These are phyloP conservation scores for Pseudorhombus dupliciocellatus DNA, from an alignment of 2,113 vertebrate genomes.

Conservation along the genomic window DNA sequence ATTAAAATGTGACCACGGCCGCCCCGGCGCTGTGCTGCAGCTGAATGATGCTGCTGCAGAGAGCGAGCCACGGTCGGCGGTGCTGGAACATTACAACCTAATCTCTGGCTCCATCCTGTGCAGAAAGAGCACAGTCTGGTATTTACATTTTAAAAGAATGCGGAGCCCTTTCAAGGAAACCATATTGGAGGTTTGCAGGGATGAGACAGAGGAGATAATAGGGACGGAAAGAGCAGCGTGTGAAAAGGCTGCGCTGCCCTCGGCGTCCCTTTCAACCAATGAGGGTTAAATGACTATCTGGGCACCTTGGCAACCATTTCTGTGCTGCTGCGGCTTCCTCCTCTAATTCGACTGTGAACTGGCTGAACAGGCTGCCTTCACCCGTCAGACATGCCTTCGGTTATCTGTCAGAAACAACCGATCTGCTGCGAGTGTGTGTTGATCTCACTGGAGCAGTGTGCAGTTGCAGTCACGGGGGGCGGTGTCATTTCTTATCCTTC, in stretches of 20 bases:
- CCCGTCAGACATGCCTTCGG: constrained; percentile 26
- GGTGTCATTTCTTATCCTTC: not conserved
- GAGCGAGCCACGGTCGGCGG: constrained; percentile 30
- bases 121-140: constrained; percentile 60
- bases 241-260: constrained; percentile 65
- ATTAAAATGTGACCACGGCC: constrained; percentile 56
- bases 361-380: constrained; percentile 44
- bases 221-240: constrained; percentile 70
- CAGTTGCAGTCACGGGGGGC: not conserved
- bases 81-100: constrained; percentile 57
- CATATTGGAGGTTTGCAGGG: constrained; percentile 43
- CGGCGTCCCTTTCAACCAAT: constrained; percentile 65
- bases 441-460: not conserved
- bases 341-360: constrained; percentile 49
- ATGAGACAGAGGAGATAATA: constrained; percentile 66
- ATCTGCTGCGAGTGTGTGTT: constrained; percentile 3
- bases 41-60: constrained; percentile 43
- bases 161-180: constrained; percentile 52
- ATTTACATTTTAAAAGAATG: constrained; percentile 71
- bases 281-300: constrained; percentile 74
- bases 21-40: constrained; percentile 21
- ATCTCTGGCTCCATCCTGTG: constrained; percentile 48
- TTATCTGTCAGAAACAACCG: constrained; percentile 18
- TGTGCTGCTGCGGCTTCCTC: constrained; percentile 42
- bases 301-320: constrained; percentile 77